Conservation (phyloP, 2,797 vertebrate species). For the Mastacembelus armatus region DNA sequence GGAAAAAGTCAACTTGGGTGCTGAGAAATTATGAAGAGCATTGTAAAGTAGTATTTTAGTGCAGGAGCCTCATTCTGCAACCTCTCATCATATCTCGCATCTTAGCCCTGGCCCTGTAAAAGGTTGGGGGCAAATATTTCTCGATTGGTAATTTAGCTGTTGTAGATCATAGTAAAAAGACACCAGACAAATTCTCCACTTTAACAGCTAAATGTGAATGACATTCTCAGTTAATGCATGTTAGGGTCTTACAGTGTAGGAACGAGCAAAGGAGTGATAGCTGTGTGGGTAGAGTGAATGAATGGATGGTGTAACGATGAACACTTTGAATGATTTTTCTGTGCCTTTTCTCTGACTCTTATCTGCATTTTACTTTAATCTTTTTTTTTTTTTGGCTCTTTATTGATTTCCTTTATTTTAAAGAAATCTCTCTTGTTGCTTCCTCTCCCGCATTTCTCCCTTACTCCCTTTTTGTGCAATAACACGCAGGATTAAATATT, state of each 20-base stretch:
- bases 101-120: not conserved
- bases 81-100: not conserved
- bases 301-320: constrained; percentile 26
- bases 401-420: not conserved
- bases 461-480: constrained; percentile 24
- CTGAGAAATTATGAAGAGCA: too few relatives aligned
- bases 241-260: not conserved
- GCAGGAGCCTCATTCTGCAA: not conserved
- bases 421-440: not conserved
- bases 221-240: too few relatives aligned
- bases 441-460: constrained; percentile 18
- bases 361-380: constrained; percentile 22
- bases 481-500: constrained; percentile 52
- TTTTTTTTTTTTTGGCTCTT: constrained; percentile 22
- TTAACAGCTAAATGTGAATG: too few relatives aligned
- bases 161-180: not conserved
- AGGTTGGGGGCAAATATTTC: not conserved
- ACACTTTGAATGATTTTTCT: constrained; percentile 30
- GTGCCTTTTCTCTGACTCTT: constrained; percentile 7
- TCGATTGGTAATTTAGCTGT: not conserved
- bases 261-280: constrained; percentile 1
- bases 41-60: not conserved
- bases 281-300: constrained; percentile 31
- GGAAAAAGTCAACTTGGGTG: not conserved
- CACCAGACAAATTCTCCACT: too few relatives aligned